These are phyloP conservation scores for Mungos mungo DNA, from an alignment of 2,113 vertebrate species.

Conservation along the genomic window DNA sequence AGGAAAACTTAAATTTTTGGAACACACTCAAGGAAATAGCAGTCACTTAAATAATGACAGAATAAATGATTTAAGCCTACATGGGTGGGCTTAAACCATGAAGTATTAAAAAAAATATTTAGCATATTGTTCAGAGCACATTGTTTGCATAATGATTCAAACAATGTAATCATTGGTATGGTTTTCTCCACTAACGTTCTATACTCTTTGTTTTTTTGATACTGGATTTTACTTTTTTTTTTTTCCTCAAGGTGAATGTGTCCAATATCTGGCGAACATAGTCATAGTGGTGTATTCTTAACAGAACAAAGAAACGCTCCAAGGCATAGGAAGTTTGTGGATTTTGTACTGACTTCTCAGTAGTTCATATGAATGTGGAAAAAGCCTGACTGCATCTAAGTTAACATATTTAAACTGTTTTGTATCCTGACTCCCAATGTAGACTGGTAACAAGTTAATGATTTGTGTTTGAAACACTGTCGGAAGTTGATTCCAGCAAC, in stretches of 20 bases:
- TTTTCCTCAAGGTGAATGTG: background rate
- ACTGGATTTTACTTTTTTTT: background rate
- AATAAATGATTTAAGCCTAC: background rate
- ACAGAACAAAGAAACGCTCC: conserved; percentile 33
- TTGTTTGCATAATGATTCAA: background rate
- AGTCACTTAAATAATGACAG: background rate
- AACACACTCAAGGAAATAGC: background rate
- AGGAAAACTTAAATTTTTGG: background rate
- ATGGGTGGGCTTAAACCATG: background rate
- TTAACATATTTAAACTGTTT: conserved; percentile 61
- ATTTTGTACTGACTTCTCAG: conserved; percentile 35
- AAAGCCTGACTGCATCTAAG: conserved; percentile 24
- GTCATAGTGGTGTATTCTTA: background rate
- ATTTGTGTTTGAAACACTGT: conserved; percentile 70
- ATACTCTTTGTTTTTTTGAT: background rate
- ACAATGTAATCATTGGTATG: background rate
- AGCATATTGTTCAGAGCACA: background rate
- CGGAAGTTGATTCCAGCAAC: conserved; percentile 58
- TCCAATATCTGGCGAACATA: background rate
- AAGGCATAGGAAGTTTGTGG: conserved; percentile 3
- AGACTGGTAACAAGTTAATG: conserved; percentile 70
- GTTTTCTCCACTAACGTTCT: background rate
- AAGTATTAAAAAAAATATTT: background rate
- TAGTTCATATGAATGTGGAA: conserved; percentile 17
- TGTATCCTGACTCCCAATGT: conserved; percentile 28